Conservation (phyloP, 2,113 vertebrate genomes). For the Corythornis cristatus region DNA sequence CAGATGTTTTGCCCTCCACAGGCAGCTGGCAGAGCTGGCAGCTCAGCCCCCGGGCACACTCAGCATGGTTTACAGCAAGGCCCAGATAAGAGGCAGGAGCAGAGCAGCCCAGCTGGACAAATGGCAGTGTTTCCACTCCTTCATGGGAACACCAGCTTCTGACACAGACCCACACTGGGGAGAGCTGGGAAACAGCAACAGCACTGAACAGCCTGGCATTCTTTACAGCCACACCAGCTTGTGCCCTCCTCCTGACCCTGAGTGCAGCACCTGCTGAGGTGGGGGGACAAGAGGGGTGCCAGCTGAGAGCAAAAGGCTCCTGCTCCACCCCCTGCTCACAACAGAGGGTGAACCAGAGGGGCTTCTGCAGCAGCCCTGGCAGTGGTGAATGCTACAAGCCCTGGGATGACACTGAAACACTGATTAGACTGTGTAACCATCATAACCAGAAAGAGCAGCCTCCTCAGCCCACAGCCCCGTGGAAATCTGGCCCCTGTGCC, state of each 20-base stretch:
- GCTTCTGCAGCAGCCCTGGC: background rate
- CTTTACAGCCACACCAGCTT: background rate
- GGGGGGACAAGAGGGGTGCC: background rate
- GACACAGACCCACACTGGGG: background rate
- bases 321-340: background rate
- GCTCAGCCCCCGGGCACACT: background rate
- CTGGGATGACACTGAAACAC: background rate
- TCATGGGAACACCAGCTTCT: conserved; percentile 17
- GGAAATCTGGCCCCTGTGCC: background rate
- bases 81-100: background rate
- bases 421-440: background rate
- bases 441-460: background rate
- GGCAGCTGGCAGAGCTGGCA: background rate
- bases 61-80: background rate
- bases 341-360: background rate
- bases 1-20: background rate
- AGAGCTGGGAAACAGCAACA: background rate
- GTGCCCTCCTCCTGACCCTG: accelerated
- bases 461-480: background rate
- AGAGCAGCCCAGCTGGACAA: background rate
- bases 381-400: background rate
- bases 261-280: background rate
- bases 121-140: conserved; percentile 14
- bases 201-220: accelerated
- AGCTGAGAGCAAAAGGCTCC: background rate